Evolutionary conservation across 2,888 invertebrate species (phyloP).

Genomic region (Eudasyphora cyanicolor): DNA sequence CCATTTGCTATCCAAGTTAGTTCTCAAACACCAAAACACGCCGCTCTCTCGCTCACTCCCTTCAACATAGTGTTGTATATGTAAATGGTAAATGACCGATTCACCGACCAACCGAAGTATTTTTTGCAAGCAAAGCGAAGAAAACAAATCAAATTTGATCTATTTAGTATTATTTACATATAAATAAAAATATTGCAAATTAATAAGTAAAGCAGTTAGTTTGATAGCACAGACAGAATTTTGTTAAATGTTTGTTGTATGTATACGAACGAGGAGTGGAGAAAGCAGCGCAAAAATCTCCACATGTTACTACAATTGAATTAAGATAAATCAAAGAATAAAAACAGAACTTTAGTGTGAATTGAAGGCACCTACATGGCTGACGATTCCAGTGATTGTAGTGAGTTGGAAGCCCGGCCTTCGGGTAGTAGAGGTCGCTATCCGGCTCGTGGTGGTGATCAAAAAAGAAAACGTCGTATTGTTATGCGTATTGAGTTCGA

Average conservation of each 20-base stretch:
- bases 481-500: slow-evolving; percentile 79
- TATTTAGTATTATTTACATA: slow-evolving; percentile 57
- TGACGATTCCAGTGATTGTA: slow-evolving; percentile 72
- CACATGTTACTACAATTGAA: slow-evolving; percentile 44
- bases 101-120: slow-evolving; percentile 33
- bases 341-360: neutral
- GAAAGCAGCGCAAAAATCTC: slow-evolving; percentile 13
- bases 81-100: too few relatives aligned
- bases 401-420: slow-evolving; percentile 70
- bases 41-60: slow-evolving; percentile 29
- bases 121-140: slow-evolving; percentile 38
- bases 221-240: slow-evolving; percentile 23
- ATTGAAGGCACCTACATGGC: slow-evolving; percentile 65
- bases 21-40: slow-evolving; percentile 25
- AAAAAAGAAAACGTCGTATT: slow-evolving; percentile 76
- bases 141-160: slow-evolving; percentile 43
- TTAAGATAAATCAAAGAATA: slow-evolving; percentile 33
- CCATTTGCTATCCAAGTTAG: slow-evolving; percentile 8
- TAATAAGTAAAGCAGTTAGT: neutral
- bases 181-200: slow-evolving; percentile 35
- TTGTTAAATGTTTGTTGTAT: slow-evolving; percentile 41
- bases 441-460: slow-evolving; percentile 56
- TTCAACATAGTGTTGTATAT: slow-evolving; percentile 36
- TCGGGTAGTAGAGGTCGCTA: slow-evolving; percentile 67
- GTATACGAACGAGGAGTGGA: slow-evolving; percentile 26